These are phyloP conservation scores for Pogoniulus pusillus DNA, from an alignment of 2,797 vertebrate genomes.

Conservation along the genomic window DNA sequence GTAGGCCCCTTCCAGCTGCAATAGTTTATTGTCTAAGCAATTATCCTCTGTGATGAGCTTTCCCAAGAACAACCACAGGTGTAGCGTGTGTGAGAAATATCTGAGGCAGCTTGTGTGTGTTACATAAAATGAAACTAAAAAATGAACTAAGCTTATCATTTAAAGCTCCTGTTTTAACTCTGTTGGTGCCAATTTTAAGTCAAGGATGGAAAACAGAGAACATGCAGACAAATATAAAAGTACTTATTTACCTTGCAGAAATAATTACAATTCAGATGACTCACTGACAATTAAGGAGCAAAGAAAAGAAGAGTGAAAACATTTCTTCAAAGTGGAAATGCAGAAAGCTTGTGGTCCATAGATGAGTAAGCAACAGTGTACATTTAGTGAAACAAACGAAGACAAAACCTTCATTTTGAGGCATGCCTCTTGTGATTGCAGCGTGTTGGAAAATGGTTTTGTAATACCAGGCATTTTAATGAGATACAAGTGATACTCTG, in stretches of 20 bases:
- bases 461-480: not conserved
- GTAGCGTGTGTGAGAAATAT: not conserved
- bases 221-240: not conserved
- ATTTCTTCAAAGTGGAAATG: not conserved
- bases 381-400: not conserved
- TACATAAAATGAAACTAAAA: not conserved
- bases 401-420: not conserved
- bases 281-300: not conserved
- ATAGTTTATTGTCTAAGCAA: not conserved
- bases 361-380: not conserved
- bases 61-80: not conserved
- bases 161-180: not conserved
- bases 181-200: not conserved
- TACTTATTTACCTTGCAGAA: not conserved
- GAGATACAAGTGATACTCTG: not conserved
- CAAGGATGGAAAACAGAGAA: not conserved
- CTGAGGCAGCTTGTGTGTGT: not conserved
- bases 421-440: not conserved
- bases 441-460: not conserved
- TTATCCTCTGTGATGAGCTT: not conserved
- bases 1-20: not conserved
- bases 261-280: not conserved
- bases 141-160: not conserved
- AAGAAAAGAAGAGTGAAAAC: not conserved
- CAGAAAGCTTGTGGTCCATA: not conserved